Conservation (phyloP, 2,888 invertebrate genomes). For the Ligdia adustata region DNA sequence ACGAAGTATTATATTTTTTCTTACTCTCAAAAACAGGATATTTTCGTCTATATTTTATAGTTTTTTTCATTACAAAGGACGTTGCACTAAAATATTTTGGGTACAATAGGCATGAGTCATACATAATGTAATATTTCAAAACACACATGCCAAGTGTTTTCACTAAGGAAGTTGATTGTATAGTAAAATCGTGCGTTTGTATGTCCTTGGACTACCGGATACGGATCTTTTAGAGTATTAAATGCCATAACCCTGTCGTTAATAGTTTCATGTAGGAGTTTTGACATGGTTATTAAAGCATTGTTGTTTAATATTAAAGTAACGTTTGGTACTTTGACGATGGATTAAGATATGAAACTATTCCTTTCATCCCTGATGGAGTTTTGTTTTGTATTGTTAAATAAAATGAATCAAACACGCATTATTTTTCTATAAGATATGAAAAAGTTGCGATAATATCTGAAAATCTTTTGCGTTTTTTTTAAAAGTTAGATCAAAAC, state of each 20-base stretch:
- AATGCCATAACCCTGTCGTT: constrained; percentile 18
- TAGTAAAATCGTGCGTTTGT: constrained; percentile 13
- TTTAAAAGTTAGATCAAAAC: too few relatives aligned
- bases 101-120: too few relatives aligned
- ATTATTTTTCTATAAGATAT: too few relatives aligned
- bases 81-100: too few relatives aligned
- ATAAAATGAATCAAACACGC: too few relatives aligned
- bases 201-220: constrained; percentile 17
- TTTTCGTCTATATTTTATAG: too few relatives aligned
- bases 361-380: background rate
- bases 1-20: too few relatives aligned
- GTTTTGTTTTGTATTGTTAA: background rate
- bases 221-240: constrained; percentile 12
- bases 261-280: constrained; percentile 6
- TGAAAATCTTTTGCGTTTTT: too few relatives aligned
- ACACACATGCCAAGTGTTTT: constrained; percentile 25
- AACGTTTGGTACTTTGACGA: background rate
- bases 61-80: too few relatives aligned
- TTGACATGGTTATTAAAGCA: constrained; percentile 10
- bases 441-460: too few relatives aligned
- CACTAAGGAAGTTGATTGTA: constrained; percentile 29
- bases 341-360: too few relatives aligned
- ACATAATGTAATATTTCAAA: constrained; percentile 8
- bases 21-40: too few relatives aligned
- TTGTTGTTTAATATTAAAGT: constrained; percentile 1